Base-by-base conservation (phyloP, 2,113 vertebrate genomes). In the Ancistrus triradiatus region DNA sequence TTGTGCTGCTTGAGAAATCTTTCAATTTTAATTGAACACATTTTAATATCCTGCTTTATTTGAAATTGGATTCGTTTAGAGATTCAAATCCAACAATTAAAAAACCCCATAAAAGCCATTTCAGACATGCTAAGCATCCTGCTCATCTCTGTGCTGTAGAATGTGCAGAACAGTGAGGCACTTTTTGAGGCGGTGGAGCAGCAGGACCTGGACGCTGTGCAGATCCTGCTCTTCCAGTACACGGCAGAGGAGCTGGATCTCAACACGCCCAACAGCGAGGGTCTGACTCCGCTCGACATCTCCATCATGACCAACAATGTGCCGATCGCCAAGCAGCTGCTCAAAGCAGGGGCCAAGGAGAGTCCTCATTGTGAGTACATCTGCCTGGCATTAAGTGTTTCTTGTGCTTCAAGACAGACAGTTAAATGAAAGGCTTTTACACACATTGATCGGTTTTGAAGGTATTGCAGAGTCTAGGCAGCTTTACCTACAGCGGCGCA, bases 291-390 rank as follows among this genome's bases (percentile, higher is more conserved):
- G 1, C 82, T 98, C 49, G 96, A 98, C 70, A 91, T 98, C 31
- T 91, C 95, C 69, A 83, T 97, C 74, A 89, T 98, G 92, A 98
- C 93, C 70, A 95, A 97, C 83, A 94, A 97, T 2, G 81, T 89
- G 22, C 93, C 94, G 59, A 93, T 98, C 47, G 94, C 95, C 40
- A 90, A 86, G 67, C 86, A 91, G 52, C 92, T 98, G 58, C 88
- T 98, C 33, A 92, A 88, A 1, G 88, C 87, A 7, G 95, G 95
- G 3, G 93, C 86, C 70, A 89, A 85, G 77, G 95, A 98, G 78
- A 97, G 95, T 48, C 96, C 95, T 0, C 95, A 95, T 76, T 95
- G 96, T 98, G 84, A 98, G 95, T 92, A 46, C 6, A 15, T 1
- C 53, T 63, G 35, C 52, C n/a, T n/a, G n/a, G n/a, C 10, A 33